Base-by-base conservation (phyloP, 2,888 invertebrate genomes). In the Timandra comae region DNA sequence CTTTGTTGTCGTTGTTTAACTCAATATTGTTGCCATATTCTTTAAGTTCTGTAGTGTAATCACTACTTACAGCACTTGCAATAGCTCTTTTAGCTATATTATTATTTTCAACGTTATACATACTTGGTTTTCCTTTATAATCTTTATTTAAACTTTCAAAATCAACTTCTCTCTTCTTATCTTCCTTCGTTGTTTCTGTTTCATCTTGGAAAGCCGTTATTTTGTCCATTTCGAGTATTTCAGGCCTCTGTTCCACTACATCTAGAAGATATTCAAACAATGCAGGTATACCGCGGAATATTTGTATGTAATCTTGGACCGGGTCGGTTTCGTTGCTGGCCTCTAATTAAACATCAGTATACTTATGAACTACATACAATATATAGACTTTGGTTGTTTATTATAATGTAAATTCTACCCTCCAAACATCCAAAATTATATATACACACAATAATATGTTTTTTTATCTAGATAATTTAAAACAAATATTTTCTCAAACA, bases 221-320 rank as follows among this genome's bases (percentile, higher is more conserved):
- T 12, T 75, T 64, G 16, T 70, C 49, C 13, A 41, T 63, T 43
- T 76, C 78, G 9, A 76, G 46, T 8, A 74, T 53, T 49, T 72
- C 65, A 1, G 74, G 73, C 30, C 52, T 63, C 3, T 64, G 54
- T 33, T 69, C 56, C 7, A 79, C 42, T 2, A 59, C 50, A 16
- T 60, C 55, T 12, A 73, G 34, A 7, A 78, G 41, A 26, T 70
- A 65, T 42, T 75, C 67, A 31, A 74, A 70, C 1, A 76, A 19
- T 7, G 52, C 38, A n/a, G 78, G 76, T 22, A 77, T 55, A 9
- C 53, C 66, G 41, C 45, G 49, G 29, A 74, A 72, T 41, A 72
- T 55, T 38, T 63, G 52, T n/a, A 43, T 30, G 31, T 67, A 71
- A 36, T 64, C 59, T 25, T 57, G 52, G 12, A 40, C 46, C 4